phyloP scores from a whole-genome alignment of 2,113 vertebrate genomes.

The Rhegmatorhina hoffmannsi region DNA sequence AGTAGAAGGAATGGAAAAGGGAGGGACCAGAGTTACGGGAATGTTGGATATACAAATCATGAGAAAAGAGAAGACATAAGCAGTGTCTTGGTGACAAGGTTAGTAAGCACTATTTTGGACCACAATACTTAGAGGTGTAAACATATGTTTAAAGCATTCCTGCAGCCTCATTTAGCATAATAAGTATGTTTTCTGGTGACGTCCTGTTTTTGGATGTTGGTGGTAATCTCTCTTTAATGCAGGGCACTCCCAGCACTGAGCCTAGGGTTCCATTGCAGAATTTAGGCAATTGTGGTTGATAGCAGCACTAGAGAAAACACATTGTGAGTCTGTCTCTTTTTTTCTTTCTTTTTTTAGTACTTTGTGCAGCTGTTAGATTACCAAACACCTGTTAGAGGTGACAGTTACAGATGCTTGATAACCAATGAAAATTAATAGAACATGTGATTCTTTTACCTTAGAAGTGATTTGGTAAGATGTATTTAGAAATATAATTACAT shows the following conservation, averaged over 20 bases:
- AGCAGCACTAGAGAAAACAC: background rate
- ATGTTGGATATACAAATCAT: background rate
- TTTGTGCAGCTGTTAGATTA: constrained; percentile 67
- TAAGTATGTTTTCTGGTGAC: background rate
- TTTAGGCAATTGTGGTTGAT: background rate
- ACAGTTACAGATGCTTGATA: constrained; percentile 61
- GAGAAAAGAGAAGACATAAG: background rate
- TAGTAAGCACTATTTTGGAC: background rate
- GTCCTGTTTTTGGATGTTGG: background rate
- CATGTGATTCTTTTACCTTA: constrained; percentile 39
- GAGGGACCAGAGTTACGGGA: background rate
- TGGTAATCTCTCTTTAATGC: background rate
- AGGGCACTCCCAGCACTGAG: background rate
- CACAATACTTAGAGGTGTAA: background rate
- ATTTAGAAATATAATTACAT: constrained; percentile 64
- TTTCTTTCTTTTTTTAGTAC: background rate
- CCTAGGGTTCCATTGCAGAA: background rate
- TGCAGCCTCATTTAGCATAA: background rate
- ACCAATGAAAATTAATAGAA: constrained; percentile 63
- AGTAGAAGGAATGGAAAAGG: background rate
- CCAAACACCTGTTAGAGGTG: constrained; percentile 64
- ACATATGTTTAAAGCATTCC: background rate
- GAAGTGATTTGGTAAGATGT: constrained; percentile 46
- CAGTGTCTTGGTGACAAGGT: background rate
- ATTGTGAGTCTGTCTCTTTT: background rate